Evolutionary conservation across 2,113 vertebrate species (phyloP).

Genomic region (Phylloscopus trochiloides): DNA sequence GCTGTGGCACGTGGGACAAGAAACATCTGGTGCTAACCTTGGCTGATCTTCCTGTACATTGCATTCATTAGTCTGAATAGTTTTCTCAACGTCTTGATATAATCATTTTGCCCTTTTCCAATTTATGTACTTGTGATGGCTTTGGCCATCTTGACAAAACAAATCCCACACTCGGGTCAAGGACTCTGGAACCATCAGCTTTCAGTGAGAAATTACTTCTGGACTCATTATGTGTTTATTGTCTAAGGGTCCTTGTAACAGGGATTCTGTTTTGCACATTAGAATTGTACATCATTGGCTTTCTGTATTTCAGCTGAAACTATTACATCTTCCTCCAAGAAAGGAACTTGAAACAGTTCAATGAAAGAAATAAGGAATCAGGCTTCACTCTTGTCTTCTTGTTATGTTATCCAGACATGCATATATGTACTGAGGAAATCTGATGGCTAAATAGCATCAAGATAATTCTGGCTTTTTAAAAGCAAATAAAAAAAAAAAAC

Average conservation of each 20-base stretch:
- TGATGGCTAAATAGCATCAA: not conserved
- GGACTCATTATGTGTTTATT: constrained; percentile 38
- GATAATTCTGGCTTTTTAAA: not conserved
- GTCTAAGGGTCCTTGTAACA: not conserved
- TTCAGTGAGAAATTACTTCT: constrained; percentile 20
- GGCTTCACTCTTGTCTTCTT: not conserved
- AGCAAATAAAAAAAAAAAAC: not conserved
- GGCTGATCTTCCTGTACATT: constrained; percentile 40
- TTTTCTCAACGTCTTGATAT: not conserved
- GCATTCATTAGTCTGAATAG: constrained; percentile 4
- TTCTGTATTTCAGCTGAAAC: constrained; percentile 24
- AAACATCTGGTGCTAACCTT: constrained; percentile 57
- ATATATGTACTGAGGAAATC: not conserved
- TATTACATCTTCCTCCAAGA: not conserved
- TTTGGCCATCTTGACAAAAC: constrained; percentile 16
- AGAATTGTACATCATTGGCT: constrained; percentile 31
- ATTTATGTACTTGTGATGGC: not conserved
- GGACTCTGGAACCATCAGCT: not conserved
- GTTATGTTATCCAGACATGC: not conserved
- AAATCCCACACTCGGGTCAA: not conserved
- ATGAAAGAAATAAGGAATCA: constrained; percentile 30
- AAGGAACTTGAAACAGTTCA: not conserved
- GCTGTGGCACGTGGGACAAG: constrained; percentile 10
- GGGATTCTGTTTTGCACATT: constrained; percentile 32
- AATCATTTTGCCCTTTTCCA: not conserved